A percentile compares a stretch with the other conserved stretches of the same genome.
phyloP scores from a whole-genome alignment of 2,113 vertebrate species.

The Eptesicus fuscus region DNA sequence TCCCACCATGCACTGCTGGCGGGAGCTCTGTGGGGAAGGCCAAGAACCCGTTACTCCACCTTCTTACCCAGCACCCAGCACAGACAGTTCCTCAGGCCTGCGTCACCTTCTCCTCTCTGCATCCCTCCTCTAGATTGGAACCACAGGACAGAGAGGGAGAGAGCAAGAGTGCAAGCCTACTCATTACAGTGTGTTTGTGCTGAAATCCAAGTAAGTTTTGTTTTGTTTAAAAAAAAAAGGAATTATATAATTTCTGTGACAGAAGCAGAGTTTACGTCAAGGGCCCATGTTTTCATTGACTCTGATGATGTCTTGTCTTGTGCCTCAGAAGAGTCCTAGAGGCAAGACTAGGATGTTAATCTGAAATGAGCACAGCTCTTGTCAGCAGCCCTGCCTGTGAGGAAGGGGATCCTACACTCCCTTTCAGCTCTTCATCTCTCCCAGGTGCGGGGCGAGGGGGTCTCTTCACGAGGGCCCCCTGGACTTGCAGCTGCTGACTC shows the following conservation, averaged over 20 bases:
- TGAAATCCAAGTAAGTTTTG: neutral
- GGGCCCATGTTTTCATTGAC: neutral
- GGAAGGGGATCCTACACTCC: neutral
- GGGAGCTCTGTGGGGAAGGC: neutral
- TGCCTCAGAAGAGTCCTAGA: neutral
- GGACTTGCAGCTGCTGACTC: neutral
- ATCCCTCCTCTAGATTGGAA: neutral
- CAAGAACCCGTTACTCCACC: neutral
- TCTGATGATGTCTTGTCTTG: neutral
- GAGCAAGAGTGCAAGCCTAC: neutral
- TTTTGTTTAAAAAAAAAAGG: neutral
- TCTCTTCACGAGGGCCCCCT: neutral
- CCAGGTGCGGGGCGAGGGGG: accelerated
- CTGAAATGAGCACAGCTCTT: neutral
- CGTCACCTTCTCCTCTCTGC: neutral
- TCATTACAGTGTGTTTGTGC: neutral
- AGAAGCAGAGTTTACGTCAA: conserved; percentile 43
- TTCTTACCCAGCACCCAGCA: neutral
- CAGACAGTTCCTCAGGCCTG: neutral
- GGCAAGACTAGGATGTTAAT: neutral
- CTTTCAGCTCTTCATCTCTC: neutral
- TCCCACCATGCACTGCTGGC: neutral
- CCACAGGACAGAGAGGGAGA: neutral
- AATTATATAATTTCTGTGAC: conserved; percentile 38
- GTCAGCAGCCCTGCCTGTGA: neutral